Evolutionary conservation across 2,113 vertebrate species (phyloP), one percentile per base, ranked within the genome.

Genomic region (Rousettus leschenaultii): DNA sequence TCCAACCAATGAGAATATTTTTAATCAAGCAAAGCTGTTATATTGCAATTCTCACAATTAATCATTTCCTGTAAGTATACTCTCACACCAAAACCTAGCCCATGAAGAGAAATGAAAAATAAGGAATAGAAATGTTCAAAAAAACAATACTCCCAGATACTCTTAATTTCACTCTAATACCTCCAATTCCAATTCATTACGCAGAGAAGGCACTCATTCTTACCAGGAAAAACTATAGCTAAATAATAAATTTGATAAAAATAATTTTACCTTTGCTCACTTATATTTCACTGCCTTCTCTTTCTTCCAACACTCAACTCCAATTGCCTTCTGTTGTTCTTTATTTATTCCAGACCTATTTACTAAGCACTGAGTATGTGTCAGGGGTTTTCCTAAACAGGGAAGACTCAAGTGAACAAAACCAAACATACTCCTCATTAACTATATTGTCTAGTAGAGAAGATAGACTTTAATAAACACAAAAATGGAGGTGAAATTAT

Each of bases 1-100:
- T 38, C 68, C 70, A 91, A 51, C 16, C 48, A 93, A 53, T 77
- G 28, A 95, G 40, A 91, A 75, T 35, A 35, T 68, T 95, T 95
- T 89, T 86, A 38, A 95, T 45, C 3, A 74, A 80, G 26, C 2
- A 61, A 96, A 73, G 8, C 14, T 24, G 85, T 51, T 65, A 74
- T 40, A 88, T 77, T 86, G 86, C 12, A n/a, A 33, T 19, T 91
- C 38, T 33, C 59, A 86, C 8, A 80, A 63, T 92, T 95, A 96
- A 65, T n/a, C 28, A 85, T 93, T 95, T 82, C 65, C 35, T 78
- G 0, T 48, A 97, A 59, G 21, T 80, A 11, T 84, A 35, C 2
- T 95, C 4, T 85, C 51, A 77, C 2, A 33, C 19, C 45, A 71
- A 89, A 86, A 92, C 26, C 30, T 38, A 90, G 13, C 12, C 63